phyloP scores from a whole-genome alignment of 1,140 invertebrate species.

The Aphelenchoides fujianensis region DNA sequence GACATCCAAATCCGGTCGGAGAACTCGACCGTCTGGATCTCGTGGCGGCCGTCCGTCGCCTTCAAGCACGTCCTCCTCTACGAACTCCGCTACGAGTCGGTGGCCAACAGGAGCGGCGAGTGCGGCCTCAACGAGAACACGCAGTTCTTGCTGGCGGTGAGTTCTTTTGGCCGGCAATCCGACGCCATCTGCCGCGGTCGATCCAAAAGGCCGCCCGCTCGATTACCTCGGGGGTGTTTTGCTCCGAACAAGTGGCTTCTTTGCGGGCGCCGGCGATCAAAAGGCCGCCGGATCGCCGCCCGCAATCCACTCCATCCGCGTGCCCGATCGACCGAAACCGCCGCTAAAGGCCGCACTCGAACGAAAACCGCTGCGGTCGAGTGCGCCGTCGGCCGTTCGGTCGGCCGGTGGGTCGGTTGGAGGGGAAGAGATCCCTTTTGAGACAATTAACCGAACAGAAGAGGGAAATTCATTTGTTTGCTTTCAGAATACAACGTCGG shows the following conservation, averaged over 20 bases:
- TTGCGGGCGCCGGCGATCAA: too few relatives aligned
- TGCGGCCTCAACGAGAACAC: slow-evolving; percentile 26
- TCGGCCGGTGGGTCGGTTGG: too few relatives aligned
- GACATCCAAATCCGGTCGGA: slow-evolving; percentile 23
- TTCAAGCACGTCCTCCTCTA: slow-evolving; percentile 32
- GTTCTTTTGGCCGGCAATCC: too few relatives aligned
- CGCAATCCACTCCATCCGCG: neutral
- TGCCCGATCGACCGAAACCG: neutral
- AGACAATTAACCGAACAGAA: too few relatives aligned
- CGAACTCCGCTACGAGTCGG: slow-evolving; percentile 28
- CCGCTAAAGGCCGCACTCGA: neutral
- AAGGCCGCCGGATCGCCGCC: neutral
- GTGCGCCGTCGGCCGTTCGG: too few relatives aligned
- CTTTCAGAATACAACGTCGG: slow-evolving; percentile 17
- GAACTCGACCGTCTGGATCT: slow-evolving; percentile 27
- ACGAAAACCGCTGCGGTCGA: neutral
- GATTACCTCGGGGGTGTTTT: neutral
- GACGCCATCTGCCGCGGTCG: too few relatives aligned
- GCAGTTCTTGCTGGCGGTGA: slow-evolving; percentile 35
- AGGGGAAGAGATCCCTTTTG: too few relatives aligned
- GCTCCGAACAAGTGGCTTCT: neutral
- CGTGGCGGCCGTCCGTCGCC: slow-evolving; percentile 24
- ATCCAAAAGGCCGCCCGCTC: too few relatives aligned
- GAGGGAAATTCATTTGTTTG: neutral
- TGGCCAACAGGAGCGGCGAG: slow-evolving; percentile 5